Percentiles rank a stretch among this genome's conserved stretches.
phyloP scores from a whole-genome alignment of 2,113 vertebrate genomes.

The Solea senegalensis region DNA sequence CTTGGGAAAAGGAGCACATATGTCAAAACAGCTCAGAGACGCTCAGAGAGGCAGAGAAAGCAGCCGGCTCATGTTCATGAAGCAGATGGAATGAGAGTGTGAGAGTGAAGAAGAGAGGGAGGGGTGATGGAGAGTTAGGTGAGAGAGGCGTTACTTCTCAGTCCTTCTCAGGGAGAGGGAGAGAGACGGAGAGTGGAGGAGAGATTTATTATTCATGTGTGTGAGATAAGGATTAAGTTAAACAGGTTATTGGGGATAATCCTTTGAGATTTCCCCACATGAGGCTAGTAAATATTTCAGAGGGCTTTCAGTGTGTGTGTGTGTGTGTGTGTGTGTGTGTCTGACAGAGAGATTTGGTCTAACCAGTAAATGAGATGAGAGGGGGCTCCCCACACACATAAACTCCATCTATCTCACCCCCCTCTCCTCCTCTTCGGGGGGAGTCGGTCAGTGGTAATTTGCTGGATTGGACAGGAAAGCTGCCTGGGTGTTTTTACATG shows the following conservation, averaged over 20 bases:
- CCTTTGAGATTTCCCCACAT: constrained; percentile 76
- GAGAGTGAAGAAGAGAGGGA: constrained; percentile 41
- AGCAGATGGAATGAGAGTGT: constrained; percentile 68
- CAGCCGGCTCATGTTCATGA: constrained; percentile 64
- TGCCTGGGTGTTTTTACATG: constrained; percentile 56
- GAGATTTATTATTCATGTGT: constrained; percentile 81
- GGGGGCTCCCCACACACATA: constrained; percentile 24
- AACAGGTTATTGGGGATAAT: constrained; percentile 84
- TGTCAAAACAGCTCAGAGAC: constrained; percentile 63
- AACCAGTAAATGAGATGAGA: constrained; percentile 77
- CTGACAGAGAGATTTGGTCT: constrained; percentile 74
- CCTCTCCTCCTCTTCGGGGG: constrained; percentile 22
- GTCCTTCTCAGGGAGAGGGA: constrained; percentile 40
- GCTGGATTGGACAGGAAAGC: constrained; percentile 65
- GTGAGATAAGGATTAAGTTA: constrained; percentile 83
- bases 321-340: constrained; percentile 31
- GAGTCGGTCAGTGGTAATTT: constrained; percentile 50
- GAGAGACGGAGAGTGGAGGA: constrained; percentile 27
- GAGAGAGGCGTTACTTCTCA: constrained; percentile 63
- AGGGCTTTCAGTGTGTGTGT: constrained; percentile 35
- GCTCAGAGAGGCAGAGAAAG: constrained; percentile 58
- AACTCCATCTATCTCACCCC: constrained; percentile 14
- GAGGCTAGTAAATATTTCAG: constrained; percentile 79
- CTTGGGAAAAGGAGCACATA: constrained; percentile 15
- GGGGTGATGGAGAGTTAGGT: constrained; percentile 57